These are phyloP conservation scores for Solen grandis DNA, from an alignment of 1,140 invertebrate genomes.

Conservation along the genomic window DNA sequence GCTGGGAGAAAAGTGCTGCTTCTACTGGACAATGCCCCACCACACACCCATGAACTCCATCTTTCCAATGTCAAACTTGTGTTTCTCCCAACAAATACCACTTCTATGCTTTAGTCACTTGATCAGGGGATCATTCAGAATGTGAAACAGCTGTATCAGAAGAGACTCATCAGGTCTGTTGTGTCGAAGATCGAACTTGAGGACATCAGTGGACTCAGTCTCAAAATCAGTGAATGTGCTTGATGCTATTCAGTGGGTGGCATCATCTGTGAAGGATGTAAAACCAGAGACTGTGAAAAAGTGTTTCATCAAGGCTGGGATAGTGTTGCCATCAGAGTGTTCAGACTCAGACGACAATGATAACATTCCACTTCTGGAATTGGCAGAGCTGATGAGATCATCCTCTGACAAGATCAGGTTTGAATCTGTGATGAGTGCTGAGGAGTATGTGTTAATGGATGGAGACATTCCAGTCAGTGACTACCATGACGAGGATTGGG, in stretches of 20 bases:
- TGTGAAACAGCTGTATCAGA: constrained; percentile 14
- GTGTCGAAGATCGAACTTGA: background rate
- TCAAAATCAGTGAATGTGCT: constrained; percentile 29
- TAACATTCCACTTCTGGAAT: constrained; percentile 9
- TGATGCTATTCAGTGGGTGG: constrained; percentile 16
- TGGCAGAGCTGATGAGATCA: constrained; percentile 24
- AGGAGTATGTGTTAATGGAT: constrained; percentile 13
- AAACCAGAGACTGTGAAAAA: constrained; percentile 1
- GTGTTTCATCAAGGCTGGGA: constrained; percentile 27
- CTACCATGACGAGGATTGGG: background rate
- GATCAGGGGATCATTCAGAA: constrained; percentile 26
- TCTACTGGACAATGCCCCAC: constrained; percentile 55
- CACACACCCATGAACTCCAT: constrained; percentile 43
- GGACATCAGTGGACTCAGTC: background rate
- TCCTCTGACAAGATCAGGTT: background rate
- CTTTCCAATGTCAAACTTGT: constrained; percentile 42
- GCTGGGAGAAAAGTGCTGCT: constrained; percentile 46
- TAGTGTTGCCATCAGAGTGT: no score
- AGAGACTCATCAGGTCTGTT: constrained; percentile 9
- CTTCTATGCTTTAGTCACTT: constrained; percentile 12
- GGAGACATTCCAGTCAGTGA: constrained; percentile 8
- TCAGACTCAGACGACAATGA: constrained; percentile 29
- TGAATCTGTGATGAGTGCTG: background rate
- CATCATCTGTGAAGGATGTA: constrained; percentile 16
- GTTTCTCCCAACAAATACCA: constrained; percentile 33